Evolutionary conservation across 2,113 vertebrate genomes (phyloP).

Genomic region (Jaculus jaculus): DNA sequence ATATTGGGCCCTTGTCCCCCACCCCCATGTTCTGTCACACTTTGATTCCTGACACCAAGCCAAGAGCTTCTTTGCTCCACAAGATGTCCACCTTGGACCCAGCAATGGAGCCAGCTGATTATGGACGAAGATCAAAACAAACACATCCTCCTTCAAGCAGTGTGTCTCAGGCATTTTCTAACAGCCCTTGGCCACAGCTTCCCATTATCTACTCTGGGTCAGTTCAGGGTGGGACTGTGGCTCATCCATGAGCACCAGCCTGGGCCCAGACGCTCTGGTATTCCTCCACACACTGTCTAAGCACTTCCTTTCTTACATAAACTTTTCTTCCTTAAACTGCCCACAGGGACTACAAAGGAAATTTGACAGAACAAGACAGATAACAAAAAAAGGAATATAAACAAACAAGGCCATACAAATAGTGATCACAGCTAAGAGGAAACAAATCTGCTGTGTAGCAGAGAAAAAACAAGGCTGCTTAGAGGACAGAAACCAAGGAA

Average conservation of each 20-base stretch:
- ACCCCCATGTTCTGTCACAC: background rate
- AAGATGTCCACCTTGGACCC: background rate
- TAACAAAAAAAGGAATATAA: conserved; percentile 12
- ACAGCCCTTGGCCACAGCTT: background rate
- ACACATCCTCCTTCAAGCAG: background rate
- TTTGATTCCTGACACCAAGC: background rate
- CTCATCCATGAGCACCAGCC: background rate
- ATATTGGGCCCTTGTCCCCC: background rate
- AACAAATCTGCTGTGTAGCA: background rate
- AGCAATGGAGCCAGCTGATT: background rate
- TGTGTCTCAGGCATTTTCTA: background rate
- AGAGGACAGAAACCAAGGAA: background rate
- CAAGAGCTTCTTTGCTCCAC: background rate
- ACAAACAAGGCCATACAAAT: background rate
- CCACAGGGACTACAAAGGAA: background rate
- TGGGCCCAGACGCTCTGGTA: background rate
- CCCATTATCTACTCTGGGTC: background rate
- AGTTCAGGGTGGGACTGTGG: background rate
- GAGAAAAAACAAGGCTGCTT: background rate
- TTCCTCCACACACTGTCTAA: background rate
- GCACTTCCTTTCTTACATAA: background rate
- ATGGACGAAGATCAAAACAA: background rate
- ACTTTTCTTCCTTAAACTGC: background rate
- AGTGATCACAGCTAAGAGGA: conserved; percentile 2
- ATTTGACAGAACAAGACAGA: background rate